Percentiles rank a stretch among this genome's conserved stretches.
Conservation (phyloP, 92 coral and sea anemone species). For the Anthopleura xanthogrammica region DNA sequence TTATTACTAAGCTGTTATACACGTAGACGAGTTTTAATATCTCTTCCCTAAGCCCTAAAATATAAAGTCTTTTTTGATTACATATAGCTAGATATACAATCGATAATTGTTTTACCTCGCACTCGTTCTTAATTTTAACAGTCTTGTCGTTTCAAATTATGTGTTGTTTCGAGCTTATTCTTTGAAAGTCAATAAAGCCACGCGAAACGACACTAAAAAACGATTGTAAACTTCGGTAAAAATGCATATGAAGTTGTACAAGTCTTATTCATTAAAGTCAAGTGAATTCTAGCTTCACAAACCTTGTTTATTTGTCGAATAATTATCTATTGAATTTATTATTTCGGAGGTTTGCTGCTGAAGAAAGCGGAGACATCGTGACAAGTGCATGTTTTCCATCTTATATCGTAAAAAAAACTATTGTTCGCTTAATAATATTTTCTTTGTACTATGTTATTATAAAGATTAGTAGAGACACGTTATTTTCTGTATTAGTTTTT, state of each 20-base stretch:
- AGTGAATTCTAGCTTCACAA: not conserved
- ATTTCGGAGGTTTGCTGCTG: not conserved
- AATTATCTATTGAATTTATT: not conserved
- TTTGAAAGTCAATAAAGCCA: constrained; percentile 20
- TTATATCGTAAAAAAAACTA: not conserved
- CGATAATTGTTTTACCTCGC: not conserved
- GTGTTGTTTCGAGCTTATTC: not conserved
- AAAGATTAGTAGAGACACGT: not conserved
- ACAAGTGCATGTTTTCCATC: not conserved
- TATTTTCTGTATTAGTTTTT: not conserved
- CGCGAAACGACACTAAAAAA: constrained; percentile 4
- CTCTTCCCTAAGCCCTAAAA: not conserved
- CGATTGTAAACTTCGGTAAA: not conserved
- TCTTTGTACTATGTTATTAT: not conserved
- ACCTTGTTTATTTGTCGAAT: not conserved
- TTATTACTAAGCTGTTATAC: not conserved
- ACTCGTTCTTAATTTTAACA: not conserved
- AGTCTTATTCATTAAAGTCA: not conserved
- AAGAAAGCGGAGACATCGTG: not conserved
- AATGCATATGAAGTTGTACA: not conserved
- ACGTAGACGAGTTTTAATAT: not conserved
- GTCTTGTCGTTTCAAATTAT: not conserved
- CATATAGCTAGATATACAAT: not conserved
- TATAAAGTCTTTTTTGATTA: not conserved
- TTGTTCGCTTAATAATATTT: not conserved